Evolutionary conservation across 1,140 invertebrate species (phyloP).

Genomic region (Metopolophium dirhodum): DNA sequence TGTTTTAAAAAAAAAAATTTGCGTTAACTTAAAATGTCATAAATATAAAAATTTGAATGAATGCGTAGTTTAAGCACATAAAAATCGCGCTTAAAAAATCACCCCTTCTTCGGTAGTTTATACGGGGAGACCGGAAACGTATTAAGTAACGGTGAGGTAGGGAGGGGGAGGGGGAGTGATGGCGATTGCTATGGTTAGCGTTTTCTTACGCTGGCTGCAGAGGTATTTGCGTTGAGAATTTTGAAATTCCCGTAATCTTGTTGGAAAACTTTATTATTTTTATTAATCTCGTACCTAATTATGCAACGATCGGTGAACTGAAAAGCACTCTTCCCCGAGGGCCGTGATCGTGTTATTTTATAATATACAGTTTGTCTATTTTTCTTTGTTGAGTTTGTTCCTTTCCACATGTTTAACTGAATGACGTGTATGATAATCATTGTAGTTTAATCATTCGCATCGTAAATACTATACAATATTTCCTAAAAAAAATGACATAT

Average conservation of each 20-base stretch:
- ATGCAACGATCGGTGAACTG: not conserved
- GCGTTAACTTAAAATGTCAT: not conserved
- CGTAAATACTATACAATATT: not conserved
- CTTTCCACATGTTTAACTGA: not conserved
- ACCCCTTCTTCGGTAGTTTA: not conserved
- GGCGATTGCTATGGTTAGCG: not conserved
- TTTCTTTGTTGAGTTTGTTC: not conserved
- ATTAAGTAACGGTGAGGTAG: not conserved
- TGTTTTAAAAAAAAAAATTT: not conserved
- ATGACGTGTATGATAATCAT: not conserved
- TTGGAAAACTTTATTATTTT: slow-evolving; percentile 4
- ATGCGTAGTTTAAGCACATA: not conserved
- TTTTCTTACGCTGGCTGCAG: not conserved
- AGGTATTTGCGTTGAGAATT: not conserved
- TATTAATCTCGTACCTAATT: not conserved
- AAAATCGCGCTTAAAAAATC: not conserved
- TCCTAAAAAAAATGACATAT: not conserved
- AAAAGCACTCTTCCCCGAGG: not conserved
- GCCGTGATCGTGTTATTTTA: not conserved
- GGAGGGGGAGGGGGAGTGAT: not conserved
- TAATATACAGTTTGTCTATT: not conserved
- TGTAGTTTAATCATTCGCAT: not conserved
- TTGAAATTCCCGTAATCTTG: not conserved
- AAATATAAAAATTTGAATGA: not conserved
- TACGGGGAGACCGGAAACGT: not conserved